These are phyloP conservation scores for Azorinus chamasolen DNA, from an alignment of 2,888 invertebrate species.

Conservation along the genomic window DNA sequence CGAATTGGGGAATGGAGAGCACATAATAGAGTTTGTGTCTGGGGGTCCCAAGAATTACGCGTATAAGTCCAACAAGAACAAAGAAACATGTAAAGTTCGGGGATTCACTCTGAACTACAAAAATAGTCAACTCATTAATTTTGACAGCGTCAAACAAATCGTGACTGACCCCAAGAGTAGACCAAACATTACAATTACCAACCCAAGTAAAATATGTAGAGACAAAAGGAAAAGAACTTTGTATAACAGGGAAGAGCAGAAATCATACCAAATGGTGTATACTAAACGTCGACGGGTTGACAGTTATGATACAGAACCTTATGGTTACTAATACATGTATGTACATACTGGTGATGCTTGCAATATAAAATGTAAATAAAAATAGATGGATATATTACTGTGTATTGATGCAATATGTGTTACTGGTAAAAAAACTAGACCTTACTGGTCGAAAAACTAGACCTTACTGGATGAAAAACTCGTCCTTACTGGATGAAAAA, in stretches of 20 bases:
- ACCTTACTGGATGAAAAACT: neutral
- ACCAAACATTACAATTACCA: constrained; percentile 25
- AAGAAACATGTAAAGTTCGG: constrained; percentile 66
- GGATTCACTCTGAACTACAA: constrained; percentile 72
- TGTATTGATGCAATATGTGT: neutral
- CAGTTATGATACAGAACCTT: constrained; percentile 52
- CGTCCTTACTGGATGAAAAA: neutral
- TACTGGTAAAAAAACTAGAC: too few relatives aligned
- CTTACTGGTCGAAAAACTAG: too few relatives aligned
- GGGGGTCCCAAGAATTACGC: constrained; percentile 36
- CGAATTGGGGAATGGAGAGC: constrained; percentile 8
- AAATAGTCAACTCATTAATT: constrained; percentile 43
- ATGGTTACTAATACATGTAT: constrained; percentile 37
- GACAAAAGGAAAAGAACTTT: constrained; percentile 12
- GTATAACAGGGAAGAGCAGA: constrained; percentile 89
- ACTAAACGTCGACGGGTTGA: constrained; percentile 48
- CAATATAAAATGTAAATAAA: neutral
- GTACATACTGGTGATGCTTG: neutral
- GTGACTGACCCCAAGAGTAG: constrained; percentile 9
- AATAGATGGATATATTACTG: too few relatives aligned
- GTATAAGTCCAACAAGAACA: constrained; percentile 26
- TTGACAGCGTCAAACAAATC: constrained; percentile 26
- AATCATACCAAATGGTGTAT: constrained; percentile 58
- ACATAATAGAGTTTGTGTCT: constrained; percentile 34
- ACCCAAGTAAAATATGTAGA: constrained; percentile 52